These are phyloP conservation scores for Pipra filicauda DNA, from an alignment of 2,113 vertebrate species.

Conservation along the genomic window DNA sequence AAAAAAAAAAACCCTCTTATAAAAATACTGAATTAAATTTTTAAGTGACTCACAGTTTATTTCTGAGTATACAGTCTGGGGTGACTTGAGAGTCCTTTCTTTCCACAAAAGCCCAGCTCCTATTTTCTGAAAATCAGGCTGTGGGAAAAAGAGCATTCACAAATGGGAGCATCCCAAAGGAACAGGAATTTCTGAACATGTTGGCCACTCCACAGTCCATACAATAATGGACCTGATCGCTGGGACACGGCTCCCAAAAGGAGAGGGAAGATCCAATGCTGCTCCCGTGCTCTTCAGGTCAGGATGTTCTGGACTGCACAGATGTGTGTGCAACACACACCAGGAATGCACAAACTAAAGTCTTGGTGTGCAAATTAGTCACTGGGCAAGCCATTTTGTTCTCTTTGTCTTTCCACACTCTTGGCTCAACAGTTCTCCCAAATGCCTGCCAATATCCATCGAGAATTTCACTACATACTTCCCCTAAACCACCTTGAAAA, in stretches of 20 bases:
- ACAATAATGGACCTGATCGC: background rate
- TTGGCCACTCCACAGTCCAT: background rate
- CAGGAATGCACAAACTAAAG: background rate
- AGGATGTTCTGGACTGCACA: background rate
- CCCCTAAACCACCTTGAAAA: background rate
- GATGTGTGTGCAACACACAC: background rate
- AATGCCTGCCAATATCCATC: background rate
- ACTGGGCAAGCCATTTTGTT: background rate
- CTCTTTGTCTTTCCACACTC: background rate
- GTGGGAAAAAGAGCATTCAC: background rate
- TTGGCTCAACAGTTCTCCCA: background rate
- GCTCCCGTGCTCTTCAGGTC: background rate
- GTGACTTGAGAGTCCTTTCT: background rate
- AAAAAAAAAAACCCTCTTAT: background rate
- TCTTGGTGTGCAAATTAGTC: background rate
- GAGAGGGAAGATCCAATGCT: background rate
- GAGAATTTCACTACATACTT: background rate
- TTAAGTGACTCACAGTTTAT: conserved; percentile 5
- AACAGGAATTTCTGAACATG: background rate
- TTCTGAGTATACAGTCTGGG: background rate
- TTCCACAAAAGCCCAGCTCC: background rate
- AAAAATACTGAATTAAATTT: conserved; percentile 5
- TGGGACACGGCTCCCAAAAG: fast-evolving
- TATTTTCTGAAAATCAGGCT: background rate
- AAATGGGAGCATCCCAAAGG: background rate